These are phyloP conservation scores for Heliconius hewitsoni DNA, from an alignment of 1,140 invertebrate species.

Conservation along the genomic window DNA sequence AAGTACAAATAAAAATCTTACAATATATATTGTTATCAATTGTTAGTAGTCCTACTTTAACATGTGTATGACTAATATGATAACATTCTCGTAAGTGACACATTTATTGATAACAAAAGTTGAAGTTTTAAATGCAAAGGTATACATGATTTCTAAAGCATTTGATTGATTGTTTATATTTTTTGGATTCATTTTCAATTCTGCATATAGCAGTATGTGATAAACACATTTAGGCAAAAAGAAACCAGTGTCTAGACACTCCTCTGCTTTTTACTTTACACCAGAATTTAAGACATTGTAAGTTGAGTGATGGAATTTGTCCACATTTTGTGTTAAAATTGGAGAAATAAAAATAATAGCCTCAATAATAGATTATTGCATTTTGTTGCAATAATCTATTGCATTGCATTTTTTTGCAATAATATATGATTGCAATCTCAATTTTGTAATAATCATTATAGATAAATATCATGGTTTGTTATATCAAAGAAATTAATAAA, in stretches of 20 bases:
- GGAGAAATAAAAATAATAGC: background rate
- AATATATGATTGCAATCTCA: too few species aligned
- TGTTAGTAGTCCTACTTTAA: conserved; percentile 3
- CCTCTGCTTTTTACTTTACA: too few species aligned
- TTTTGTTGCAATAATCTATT: background rate
- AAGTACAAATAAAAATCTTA: background rate
- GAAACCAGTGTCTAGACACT: too few species aligned
- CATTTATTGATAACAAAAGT: conserved; percentile 4
- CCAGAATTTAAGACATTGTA: too few species aligned
- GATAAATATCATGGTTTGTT: background rate
- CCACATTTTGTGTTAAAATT: too few species aligned
- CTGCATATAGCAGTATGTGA: too few species aligned
- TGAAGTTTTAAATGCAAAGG: background rate
- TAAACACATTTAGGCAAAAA: too few species aligned
- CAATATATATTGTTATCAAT: background rate
- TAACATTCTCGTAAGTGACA: background rate
- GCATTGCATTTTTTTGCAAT: too few species aligned
- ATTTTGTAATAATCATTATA: background rate
- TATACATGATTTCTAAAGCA: background rate
- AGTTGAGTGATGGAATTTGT: too few species aligned
- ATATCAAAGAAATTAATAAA: background rate
- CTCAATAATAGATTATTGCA: background rate
- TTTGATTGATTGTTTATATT: background rate
- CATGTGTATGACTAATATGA: background rate
- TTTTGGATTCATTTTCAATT: background rate